Conservation (phyloP, 2,797 vertebrate genomes). For the Enteromius unitaeniatus region DNA sequence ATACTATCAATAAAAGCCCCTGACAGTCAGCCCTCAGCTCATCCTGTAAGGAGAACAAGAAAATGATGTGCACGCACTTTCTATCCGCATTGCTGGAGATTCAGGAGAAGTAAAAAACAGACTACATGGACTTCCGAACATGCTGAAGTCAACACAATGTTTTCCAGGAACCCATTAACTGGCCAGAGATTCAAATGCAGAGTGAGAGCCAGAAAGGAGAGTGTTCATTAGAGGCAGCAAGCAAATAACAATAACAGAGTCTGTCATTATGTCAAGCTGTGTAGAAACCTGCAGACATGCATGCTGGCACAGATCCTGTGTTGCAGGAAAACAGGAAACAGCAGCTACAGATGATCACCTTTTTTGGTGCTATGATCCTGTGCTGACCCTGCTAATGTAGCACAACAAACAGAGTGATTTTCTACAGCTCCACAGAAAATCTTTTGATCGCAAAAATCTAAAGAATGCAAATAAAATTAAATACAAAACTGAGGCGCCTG, state of each 20-base stretch:
- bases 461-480: not conserved
- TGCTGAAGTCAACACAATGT: constrained; percentile 34
- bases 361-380: constrained; percentile 57
- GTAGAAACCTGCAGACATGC: constrained; percentile 20
- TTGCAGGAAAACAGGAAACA: constrained; percentile 67
- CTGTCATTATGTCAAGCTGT: constrained; percentile 6
- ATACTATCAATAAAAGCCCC: constrained; percentile 8
- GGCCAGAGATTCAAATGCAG: not conserved
- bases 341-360: constrained; percentile 23
- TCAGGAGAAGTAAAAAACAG: constrained; percentile 18
- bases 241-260: constrained; percentile 29
- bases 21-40: not conserved
- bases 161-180: constrained; percentile 36
- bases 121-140: constrained; percentile 24
- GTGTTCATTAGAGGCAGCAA: constrained; percentile 23
- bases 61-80: constrained; percentile 32
- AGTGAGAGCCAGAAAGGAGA: constrained; percentile 8
- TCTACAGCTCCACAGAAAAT: constrained; percentile 27
- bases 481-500: not conserved
- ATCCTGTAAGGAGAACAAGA: constrained; percentile 33
- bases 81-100: constrained; percentile 12
- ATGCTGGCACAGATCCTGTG: constrained; percentile 46
- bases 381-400: constrained; percentile 41
- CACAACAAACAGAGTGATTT: not conserved
- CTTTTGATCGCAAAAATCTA: not conserved